Percentiles rank a stretch among this genome's conserved stretches.
Conservation (phyloP, 2,797 vertebrate species). For the Pampus argenteus region DNA sequence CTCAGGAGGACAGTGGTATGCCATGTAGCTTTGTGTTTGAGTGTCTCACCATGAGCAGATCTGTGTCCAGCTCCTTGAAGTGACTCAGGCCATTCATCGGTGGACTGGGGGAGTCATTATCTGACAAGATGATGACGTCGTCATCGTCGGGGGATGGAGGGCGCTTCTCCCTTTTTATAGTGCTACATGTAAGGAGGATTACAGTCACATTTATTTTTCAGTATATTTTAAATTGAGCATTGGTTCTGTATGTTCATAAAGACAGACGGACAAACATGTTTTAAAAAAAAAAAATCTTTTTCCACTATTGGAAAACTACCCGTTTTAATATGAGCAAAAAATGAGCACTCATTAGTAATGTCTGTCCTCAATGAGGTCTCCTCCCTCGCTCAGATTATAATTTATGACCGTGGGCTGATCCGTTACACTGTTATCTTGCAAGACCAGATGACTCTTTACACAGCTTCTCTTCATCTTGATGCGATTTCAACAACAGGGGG, state of each 20-base stretch:
- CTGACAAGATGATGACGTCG: constrained; percentile 92
- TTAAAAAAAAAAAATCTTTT: no score
- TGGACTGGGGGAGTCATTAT: constrained; percentile 92
- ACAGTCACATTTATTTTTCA: constrained; percentile 9
- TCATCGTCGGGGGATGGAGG: constrained; percentile 89
- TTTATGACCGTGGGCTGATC: constrained; percentile 43
- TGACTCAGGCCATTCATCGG: constrained; percentile 89
- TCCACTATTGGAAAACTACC: not conserved
- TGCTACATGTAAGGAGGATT: constrained; percentile 67
- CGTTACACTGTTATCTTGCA: constrained; percentile 27
- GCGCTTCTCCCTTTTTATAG: constrained; percentile 86
- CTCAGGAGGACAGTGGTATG: not conserved
- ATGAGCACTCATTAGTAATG: constrained; percentile 9
- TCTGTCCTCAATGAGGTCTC: constrained; percentile 21
- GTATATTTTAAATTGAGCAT: not conserved
- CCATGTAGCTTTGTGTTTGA: not conserved
- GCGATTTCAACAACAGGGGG: constrained; percentile 22
- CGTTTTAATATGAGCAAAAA: no score
- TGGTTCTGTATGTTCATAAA: not conserved
- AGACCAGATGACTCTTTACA: constrained; percentile 37
- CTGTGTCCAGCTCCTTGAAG: constrained; percentile 88
- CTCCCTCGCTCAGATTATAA: constrained; percentile 16
- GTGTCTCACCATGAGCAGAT: constrained; percentile 90
- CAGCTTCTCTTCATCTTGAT: constrained; percentile 17
- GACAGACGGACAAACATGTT: no score